A percentile compares a stretch with the other conserved stretches of the same genome.
Evolutionary conservation across 2,113 vertebrate genomes (phyloP).

Genomic region (Campylomormyrus numenius): DNA sequence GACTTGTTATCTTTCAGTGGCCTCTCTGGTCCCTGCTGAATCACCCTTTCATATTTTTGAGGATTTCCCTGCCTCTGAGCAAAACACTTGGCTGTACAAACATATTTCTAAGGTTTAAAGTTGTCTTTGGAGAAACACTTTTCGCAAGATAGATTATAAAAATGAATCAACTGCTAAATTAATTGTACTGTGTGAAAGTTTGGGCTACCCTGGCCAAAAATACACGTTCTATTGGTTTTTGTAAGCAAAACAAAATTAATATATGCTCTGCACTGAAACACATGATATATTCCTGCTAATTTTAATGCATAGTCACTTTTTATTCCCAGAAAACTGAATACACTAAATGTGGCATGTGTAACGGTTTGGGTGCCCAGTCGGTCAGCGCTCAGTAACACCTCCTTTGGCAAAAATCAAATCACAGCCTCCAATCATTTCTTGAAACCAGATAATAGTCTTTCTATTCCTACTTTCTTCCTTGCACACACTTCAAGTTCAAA

Average conservation of each 20-base stretch:
- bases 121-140: neutral
- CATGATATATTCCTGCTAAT: neutral
- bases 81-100: neutral
- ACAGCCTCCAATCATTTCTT: neutral
- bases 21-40: neutral
- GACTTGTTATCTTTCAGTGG: neutral
- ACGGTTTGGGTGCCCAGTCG: neutral
- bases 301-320: neutral
- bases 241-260: neutral
- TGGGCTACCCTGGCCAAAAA: neutral
- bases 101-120: neutral
- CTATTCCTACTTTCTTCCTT: neutral
- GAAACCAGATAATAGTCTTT: neutral
- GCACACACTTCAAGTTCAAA: neutral
- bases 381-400: neutral
- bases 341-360: neutral
- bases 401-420: neutral
- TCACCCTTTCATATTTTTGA: neutral
- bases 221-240: neutral
- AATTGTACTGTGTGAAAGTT: neutral
- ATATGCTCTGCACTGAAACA: neutral
- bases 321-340: neutral
- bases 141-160: neutral
- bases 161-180: neutral
- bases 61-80: neutral